Evolutionary conservation across 2,797 vertebrate genomes (phyloP).

Genomic region (Kryptolebias ocellatus): DNA sequence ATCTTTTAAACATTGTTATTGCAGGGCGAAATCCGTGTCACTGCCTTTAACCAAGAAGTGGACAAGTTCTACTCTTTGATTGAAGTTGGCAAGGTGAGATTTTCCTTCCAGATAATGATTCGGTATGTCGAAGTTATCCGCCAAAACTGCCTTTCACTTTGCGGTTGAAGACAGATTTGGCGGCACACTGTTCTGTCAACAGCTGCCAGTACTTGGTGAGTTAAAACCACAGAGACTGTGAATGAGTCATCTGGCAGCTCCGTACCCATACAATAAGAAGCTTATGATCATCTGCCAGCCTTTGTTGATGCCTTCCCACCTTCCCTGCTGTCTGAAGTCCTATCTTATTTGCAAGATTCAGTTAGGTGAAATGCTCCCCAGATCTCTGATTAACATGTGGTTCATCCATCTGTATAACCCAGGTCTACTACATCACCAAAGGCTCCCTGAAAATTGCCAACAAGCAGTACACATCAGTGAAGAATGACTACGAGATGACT

Average conservation of each 20-base stretch:
- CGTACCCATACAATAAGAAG: slow-evolving; percentile 66
- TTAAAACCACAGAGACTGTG: slow-evolving; percentile 61
- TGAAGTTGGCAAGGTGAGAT: slow-evolving; percentile 93
- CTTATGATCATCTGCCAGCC: slow-evolving; percentile 73
- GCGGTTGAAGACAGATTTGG: slow-evolving; percentile 53
- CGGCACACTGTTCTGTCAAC: slow-evolving; percentile 33
- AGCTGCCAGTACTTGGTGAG: slow-evolving; percentile 58
- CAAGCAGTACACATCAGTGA: slow-evolving; percentile 95
- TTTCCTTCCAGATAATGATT: slow-evolving; percentile 36
- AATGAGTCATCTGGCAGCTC: slow-evolving; percentile 66
- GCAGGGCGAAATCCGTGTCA: slow-evolving; percentile 96
- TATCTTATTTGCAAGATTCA: slow-evolving; percentile 64
- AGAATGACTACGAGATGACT: slow-evolving; percentile 88
- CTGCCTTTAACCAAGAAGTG: slow-evolving; percentile 95
- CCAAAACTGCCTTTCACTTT: slow-evolving; percentile 22
- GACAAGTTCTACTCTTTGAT: slow-evolving; percentile 94
- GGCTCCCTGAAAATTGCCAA: slow-evolving; percentile 95
- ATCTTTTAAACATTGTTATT: slow-evolving; percentile 29
- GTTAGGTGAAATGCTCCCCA: slow-evolving; percentile 51
- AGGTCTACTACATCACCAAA: slow-evolving; percentile 97
- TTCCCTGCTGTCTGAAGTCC: slow-evolving; percentile 50
- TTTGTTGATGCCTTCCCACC: slow-evolving; percentile 49
- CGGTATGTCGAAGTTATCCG: slow-evolving; percentile 27
- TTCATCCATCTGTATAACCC: slow-evolving; percentile 44
- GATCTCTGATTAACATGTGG: slow-evolving; percentile 53